Evolutionary conservation across 2,797 vertebrate species (phyloP), one percentile per base, ranked within the genome.

Genomic region (Gila robusta): DNA sequence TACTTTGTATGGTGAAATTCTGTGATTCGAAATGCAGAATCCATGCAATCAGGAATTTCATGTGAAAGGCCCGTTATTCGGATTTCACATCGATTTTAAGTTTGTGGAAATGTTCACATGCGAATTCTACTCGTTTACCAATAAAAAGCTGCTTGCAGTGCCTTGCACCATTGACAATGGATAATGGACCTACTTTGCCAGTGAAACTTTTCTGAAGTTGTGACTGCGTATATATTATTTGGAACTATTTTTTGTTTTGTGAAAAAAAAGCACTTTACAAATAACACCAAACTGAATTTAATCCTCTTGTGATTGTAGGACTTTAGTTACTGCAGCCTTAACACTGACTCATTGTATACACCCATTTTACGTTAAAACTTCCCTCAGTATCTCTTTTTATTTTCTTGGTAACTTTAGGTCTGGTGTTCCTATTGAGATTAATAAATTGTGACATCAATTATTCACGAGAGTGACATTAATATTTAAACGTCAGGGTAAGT

Each of bases 401-500:
- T 64, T 62, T 21, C 28, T 14, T 66, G 44, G 59, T 52, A 16
- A 76, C 54, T 47, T 64, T 23, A 64, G 7, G 54, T 52, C 12
- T 19, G 12, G 37, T 52, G 41, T 52, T 74, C 56, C 71, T 66
- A 19, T 76, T 67, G 72, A 76, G 82, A 84, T 84, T 77, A 84
- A 77, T 64, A 67, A 52, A 84, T 84, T 26, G 69, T 23, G 23
- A 32, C 17, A 72, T 82, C 35, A 73, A 82, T 83, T 66, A 76
- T 76, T 83, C 8, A 73, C 5, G 1, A 23, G 6, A 47, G 26
- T 64, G 71, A 35, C 11, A 49, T 83, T 66, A 64, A 83, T 62
- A 49, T n/a, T 76, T 74, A 35, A 83, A 83, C 41, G 37, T 26
- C 17, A 23, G n/a, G 2, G 5, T 62, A 59, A 82, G 81, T 71